phyloP scores from a whole-genome alignment of 2,113 vertebrate species.

The Acrocephalus kingi region DNA sequence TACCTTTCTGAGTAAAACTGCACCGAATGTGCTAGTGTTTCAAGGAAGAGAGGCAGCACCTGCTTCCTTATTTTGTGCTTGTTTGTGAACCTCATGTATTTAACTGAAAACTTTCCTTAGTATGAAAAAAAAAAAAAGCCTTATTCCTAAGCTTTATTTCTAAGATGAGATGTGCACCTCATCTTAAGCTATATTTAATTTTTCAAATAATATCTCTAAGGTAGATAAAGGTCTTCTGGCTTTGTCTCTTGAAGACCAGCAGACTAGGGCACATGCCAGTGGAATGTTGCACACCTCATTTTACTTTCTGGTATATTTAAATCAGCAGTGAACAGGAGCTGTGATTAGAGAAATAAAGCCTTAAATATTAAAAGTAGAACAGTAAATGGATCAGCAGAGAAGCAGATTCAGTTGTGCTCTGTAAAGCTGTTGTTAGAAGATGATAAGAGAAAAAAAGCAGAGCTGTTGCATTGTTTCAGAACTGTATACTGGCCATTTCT shows the following conservation, averaged over 20 bases:
- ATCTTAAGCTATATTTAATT: neutral
- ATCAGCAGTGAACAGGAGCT: neutral
- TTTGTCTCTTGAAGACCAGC: neutral
- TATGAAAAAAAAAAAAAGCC: neutral
- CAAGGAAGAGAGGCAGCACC: neutral
- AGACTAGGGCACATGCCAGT: neutral
- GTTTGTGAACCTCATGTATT: neutral
- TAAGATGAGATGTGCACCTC: neutral
- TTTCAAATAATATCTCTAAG: neutral
- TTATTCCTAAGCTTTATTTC: neutral
- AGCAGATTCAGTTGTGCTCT: neutral
- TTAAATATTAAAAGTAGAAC: neutral
- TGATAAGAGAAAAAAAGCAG: neutral
- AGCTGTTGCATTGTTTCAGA: neutral
- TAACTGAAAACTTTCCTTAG: neutral
- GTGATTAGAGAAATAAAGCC: neutral
- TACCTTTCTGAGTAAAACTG: neutral
- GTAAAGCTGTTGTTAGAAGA: neutral
- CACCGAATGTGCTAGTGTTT: neutral
- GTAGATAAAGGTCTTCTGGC: neutral
- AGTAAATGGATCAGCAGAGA: neutral
- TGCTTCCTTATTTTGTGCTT: neutral
- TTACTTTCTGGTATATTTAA: neutral
- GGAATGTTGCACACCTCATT: rapidly evolving
- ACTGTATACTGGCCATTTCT: neutral